phyloP scores from a whole-genome alignment of 30 jellyfish, hydroid and myxozoan genomes.

The Aurelia sp. region DNA sequence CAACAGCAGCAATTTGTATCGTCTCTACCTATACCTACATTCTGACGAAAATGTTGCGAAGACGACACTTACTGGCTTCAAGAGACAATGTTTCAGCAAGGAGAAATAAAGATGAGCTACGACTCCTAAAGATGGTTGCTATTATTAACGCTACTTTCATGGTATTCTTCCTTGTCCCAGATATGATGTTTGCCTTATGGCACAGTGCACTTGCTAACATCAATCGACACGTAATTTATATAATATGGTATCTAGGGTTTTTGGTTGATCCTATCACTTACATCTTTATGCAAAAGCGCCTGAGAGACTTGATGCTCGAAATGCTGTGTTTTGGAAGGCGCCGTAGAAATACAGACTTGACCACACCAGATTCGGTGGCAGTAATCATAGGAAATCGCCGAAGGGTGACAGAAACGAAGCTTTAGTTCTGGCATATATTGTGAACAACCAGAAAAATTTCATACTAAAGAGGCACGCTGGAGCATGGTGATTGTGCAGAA shows the following conservation, averaged over 20 bases:
- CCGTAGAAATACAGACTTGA: too few relatives aligned
- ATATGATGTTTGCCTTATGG: background rate
- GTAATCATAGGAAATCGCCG: too few relatives aligned
- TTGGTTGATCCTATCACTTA: background rate
- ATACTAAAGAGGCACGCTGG: too few relatives aligned
- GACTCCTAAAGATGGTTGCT: background rate
- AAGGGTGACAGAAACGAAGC: too few relatives aligned
- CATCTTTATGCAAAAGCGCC: background rate
- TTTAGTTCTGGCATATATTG: too few relatives aligned
- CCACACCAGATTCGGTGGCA: too few relatives aligned
- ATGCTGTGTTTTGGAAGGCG: background rate
- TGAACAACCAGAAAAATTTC: too few relatives aligned
- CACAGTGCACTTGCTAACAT: background rate
- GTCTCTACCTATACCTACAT: background rate
- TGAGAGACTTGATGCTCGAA: background rate
- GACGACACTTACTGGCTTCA: background rate
- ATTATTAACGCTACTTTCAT: background rate
- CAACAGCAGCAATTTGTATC: background rate
- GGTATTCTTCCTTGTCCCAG: background rate
- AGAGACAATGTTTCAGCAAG: background rate
- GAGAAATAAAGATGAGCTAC: background rate
- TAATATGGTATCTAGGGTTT: background rate
- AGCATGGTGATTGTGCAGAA: too few relatives aligned
- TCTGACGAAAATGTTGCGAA: background rate
- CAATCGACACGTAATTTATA: too few relatives aligned